Evolutionary conservation across 1,140 invertebrate genomes (phyloP), one percentile per base, ranked within the genome.

Genomic region (Drosophila cardini): DNA sequence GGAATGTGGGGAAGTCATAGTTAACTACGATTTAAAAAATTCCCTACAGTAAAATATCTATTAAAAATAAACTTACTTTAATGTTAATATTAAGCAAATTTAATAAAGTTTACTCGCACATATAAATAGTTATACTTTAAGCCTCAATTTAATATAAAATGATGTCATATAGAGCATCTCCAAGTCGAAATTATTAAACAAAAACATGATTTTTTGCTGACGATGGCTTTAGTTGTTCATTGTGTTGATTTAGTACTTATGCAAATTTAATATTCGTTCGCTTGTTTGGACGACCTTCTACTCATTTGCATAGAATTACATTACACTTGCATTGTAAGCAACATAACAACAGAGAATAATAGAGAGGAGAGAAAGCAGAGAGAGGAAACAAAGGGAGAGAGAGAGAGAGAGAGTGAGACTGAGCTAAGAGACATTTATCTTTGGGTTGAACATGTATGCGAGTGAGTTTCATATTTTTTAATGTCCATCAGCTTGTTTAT

Each of bases 231-330:
- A 16, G 42, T 57, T 73, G 70, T 68, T 80, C 81, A 84, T 84
- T 79, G 80, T 87, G 84, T 87, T 89, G 84, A 89, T 89, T 89
- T 87, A 87, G 84, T 89, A 80, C 80, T 87, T 84, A 87, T 87
- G 84, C 84, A 87, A 87, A 87, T 87, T 83, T 89, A 89, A 87
- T 87, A 78, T 78, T 72, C 78, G 79, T 74, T 83, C 84, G 48
- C 61, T 60, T 74, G 62, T 68, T 26, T 57, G 13, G 57, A 30
- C 46, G 40, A 58, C 40, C 65, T 16, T 46, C 52, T 21, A 43
- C 32, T 36, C 84, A 83, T 80, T 79, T 87, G 76, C 83, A 86
- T 83, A 83, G 76, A 79, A 72, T 73, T 71, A 79, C 79, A 87
- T 79, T 87, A 89, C 82, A 83, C 79, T 87, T 87, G 83, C 84